Percentiles rank a stretch among this genome's conserved stretches.
phyloP scores from a whole-genome alignment of 2,797 vertebrate species.

The Falco berigora region DNA sequence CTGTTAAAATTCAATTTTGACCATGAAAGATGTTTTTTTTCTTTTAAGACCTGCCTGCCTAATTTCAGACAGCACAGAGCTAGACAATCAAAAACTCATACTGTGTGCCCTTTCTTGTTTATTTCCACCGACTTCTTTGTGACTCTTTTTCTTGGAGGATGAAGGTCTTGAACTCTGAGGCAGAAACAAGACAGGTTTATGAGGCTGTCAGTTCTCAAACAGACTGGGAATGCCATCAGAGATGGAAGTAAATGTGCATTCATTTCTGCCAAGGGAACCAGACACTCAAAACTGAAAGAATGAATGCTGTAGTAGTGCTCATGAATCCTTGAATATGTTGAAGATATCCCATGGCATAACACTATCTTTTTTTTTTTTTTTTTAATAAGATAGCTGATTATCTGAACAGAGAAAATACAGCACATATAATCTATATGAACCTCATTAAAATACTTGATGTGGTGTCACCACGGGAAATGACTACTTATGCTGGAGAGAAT shows the following conservation, averaged over 20 bases:
- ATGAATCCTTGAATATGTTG: not conserved
- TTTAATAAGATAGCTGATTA: not conserved
- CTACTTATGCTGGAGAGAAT: not conserved
- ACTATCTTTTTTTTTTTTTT: not conserved
- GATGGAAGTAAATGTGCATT: not conserved
- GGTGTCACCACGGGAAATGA: constrained; percentile 3
- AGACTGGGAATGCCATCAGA: not conserved
- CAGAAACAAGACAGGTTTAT: not conserved
- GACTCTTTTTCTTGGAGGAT: not conserved
- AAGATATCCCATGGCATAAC: not conserved
- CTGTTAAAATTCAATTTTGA: not conserved
- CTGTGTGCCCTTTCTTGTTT: not conserved
- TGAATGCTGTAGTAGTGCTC: not conserved
- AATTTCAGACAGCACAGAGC: not conserved
- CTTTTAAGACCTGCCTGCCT: not conserved
- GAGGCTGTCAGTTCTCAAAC: not conserved
- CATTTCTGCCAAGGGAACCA: not conserved
- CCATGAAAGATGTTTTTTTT: not conserved
- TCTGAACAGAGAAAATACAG: not conserved
- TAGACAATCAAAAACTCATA: not conserved
- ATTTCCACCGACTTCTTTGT: not conserved
- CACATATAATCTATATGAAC: not conserved
- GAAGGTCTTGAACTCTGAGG: not conserved
- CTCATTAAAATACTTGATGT: not conserved
- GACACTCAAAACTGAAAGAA: not conserved